Evolutionary conservation across 2,797 vertebrate genomes (phyloP), one percentile per base, ranked within the genome.

Genomic region (Chaetodon trifasciatus): DNA sequence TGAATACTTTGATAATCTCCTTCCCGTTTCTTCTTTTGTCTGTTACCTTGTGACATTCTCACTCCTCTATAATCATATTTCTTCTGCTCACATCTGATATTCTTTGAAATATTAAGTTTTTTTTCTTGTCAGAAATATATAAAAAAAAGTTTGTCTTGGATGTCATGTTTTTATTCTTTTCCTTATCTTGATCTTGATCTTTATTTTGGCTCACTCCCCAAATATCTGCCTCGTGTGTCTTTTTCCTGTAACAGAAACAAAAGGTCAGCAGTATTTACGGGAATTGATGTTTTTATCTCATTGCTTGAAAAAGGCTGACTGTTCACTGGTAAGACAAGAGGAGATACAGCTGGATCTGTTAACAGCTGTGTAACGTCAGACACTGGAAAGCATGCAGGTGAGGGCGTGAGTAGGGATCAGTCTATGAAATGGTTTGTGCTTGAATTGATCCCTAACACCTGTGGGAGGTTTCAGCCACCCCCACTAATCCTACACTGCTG

Each of bases 401-500:
- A 87, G 70, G 62, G 64, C 24, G 63, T 76, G 79, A 74, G 49
- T 0, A 15, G 61, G 78, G 82, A 85, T 90, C 84, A 84, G 55
- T 44, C 21, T 74, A 67, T 64, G 78, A 82, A 82, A 91, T 94
- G 88, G 94, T 95, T 94, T 93, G 91, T 93, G 89, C 92, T 89
- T 70, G 70, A 84, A 90, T 82, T 91, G 88, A 93, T 91, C 88
- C 81, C 63, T 39, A 77, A 87, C 92, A 95, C 90, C 91, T 93
- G 92, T 87, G 92, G 84, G 85, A 85, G 71, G 72, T 86, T 74
- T 91, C 68, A 75, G 73, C 82, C 80, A 74, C 63, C 57, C 68
- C 72, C 37, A 62, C 76, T 82, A 83, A 91, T 68, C 82, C 85
- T 69, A 7, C 65, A 6, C 77, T 67, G 87, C 79, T 88, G 85